Conservation (phyloP, 2,888 invertebrate species). For the Phania funesta region DNA sequence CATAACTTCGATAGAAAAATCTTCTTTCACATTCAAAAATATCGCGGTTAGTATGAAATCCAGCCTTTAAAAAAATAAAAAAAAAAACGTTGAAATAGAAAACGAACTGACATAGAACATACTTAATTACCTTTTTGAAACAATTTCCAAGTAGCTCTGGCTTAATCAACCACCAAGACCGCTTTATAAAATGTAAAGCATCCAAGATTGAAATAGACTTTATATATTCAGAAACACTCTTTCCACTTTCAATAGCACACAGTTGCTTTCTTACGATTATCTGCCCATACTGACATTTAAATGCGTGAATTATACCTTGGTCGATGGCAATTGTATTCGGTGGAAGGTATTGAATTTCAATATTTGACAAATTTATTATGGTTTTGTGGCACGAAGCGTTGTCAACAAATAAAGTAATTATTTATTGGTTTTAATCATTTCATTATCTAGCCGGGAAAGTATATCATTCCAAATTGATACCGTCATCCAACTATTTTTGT, state of each 20-base stretch:
- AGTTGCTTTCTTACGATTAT: slow-evolving; percentile 32
- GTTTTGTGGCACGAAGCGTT: not conserved
- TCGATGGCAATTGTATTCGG: slow-evolving; percentile 27
- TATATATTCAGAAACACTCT: slow-evolving; percentile 12
- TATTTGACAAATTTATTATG: not conserved
- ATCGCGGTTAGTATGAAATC: too few species aligned
- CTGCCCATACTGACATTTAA: slow-evolving; percentile 32
- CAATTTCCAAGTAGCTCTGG: slow-evolving; percentile 11
- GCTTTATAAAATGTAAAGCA: slow-evolving; percentile 35
- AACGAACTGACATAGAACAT: too few species aligned
- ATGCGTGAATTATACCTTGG: slow-evolving; percentile 25
- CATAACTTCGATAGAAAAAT: too few species aligned
- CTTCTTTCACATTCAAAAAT: too few species aligned
- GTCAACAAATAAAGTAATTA: not conserved
- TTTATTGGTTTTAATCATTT: not conserved
- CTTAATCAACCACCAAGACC: slow-evolving; percentile 36
- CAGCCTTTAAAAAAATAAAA: too few species aligned
- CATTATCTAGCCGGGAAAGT: not conserved
- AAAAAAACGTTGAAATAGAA: too few species aligned
- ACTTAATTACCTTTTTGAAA: slow-evolving; percentile 24
- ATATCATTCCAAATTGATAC: not conserved
- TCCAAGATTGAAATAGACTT: slow-evolving; percentile 33
- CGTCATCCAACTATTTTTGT: slow-evolving; percentile 1
- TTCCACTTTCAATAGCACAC: slow-evolving; percentile 14
- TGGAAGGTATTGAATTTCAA: slow-evolving; percentile 2